phyloP scores from a whole-genome alignment of 2,888 invertebrate species.

The Aporophyla lueneburgensis region DNA sequence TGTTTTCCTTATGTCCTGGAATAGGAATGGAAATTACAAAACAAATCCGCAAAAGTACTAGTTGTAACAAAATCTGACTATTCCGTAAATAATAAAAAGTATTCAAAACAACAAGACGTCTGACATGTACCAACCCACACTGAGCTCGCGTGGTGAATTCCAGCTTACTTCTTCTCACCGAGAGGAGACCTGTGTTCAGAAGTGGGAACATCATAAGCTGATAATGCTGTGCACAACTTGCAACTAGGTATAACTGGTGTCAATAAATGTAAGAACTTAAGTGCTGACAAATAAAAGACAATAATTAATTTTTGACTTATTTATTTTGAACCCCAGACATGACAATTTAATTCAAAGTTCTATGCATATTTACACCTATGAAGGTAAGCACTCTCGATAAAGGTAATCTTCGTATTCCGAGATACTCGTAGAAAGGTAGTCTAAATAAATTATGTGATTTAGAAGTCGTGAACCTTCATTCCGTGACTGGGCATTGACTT shows the following conservation, averaged over 20 bases:
- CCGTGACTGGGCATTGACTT: background rate
- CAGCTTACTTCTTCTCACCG: no score
- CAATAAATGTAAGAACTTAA: background rate
- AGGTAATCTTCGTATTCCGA: background rate
- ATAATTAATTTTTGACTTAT: no score
- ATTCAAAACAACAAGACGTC: no score
- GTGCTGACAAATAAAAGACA: no score
- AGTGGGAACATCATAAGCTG: no score
- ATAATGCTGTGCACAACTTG: no score
- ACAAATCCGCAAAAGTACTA: background rate
- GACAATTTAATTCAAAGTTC: background rate
- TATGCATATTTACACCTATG: background rate
- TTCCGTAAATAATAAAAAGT: no score
- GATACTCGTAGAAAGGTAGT: background rate
- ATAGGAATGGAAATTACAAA: slow-evolving; percentile 33
- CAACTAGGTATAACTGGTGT: no score
- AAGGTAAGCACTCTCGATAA: background rate
- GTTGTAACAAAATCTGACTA: background rate
- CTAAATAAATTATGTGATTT: slow-evolving; percentile 13
- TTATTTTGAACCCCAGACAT: background rate
- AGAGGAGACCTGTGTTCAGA: no score
- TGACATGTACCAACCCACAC: no score
- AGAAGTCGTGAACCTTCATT: background rate
- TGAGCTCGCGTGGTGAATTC: no score
- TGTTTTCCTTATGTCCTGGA: slow-evolving; percentile 46